Evolutionary conservation across 2,888 invertebrate species (phyloP).

Genomic region (Cremastinae sp.): DNA sequence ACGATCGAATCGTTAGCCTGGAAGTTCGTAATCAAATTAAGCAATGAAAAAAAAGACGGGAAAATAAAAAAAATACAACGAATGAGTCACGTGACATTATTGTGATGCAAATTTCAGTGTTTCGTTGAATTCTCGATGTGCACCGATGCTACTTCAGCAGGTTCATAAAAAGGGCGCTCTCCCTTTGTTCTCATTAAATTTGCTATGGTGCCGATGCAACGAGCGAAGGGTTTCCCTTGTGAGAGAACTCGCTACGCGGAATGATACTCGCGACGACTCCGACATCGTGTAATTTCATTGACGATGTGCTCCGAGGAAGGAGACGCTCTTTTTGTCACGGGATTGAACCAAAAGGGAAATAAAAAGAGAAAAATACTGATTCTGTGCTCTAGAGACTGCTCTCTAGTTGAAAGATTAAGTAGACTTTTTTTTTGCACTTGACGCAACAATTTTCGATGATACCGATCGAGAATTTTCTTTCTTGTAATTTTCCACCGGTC

Average conservation of each 20-base stretch:
- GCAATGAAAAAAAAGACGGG: slow-evolving; percentile 1
- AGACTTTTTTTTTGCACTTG: slow-evolving; percentile 19
- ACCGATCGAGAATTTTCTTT: not conserved
- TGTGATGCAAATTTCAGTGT: not conserved
- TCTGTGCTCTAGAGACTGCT: slow-evolving; percentile 24
- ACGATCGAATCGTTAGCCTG: too few relatives aligned
- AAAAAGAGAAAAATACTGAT: slow-evolving; percentile 25
- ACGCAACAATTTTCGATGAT: slow-evolving; percentile 19
- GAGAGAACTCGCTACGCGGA: slow-evolving; percentile 5
- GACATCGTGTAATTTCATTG: slow-evolving; percentile 48
- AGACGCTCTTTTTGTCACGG: slow-evolving; percentile 11
- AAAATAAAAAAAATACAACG: not conserved
- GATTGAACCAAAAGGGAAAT: not conserved
- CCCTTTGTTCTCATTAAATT: slow-evolving; percentile 46
- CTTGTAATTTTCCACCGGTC: too few relatives aligned
- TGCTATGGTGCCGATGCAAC: slow-evolving; percentile 21
- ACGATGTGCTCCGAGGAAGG: slow-evolving; percentile 1
- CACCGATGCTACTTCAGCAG: slow-evolving; percentile 2
- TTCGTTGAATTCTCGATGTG: slow-evolving; percentile 13
- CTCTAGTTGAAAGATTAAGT: slow-evolving; percentile 17
- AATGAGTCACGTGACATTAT: not conserved
- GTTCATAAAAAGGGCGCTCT: slow-evolving; percentile 26
- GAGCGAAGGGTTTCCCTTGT: slow-evolving; percentile 7
- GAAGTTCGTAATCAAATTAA: not conserved
- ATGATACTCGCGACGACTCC: slow-evolving; percentile 23